Evolutionary conservation across 2,113 vertebrate species (phyloP).

Genomic region (Sterna hirundo): DNA sequence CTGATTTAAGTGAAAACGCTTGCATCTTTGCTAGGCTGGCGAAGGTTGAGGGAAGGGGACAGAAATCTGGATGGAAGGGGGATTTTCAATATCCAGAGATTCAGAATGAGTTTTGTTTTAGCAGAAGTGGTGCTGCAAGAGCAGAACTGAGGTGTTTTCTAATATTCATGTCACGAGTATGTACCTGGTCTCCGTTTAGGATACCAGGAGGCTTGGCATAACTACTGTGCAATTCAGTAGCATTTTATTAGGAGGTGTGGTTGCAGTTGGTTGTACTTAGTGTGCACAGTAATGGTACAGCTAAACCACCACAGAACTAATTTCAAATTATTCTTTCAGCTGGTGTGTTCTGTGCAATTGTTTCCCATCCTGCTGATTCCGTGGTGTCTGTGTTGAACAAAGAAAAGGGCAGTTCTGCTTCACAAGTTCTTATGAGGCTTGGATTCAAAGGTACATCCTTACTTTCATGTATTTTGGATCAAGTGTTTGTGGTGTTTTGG

Average conservation of each 20-base stretch:
- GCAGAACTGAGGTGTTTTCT: not conserved
- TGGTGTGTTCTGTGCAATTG: constrained; percentile 97
- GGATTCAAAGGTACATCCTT: constrained; percentile 83
- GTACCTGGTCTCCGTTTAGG: not conserved
- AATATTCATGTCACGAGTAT: not conserved
- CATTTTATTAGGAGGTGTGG: not conserved
- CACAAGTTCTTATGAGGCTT: constrained; percentile 86
- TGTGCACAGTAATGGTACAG: not conserved
- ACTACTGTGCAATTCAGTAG: not conserved
- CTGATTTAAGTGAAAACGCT: not conserved
- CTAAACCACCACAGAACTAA: not conserved
- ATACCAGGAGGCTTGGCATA: not conserved
- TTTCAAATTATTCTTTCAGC: constrained; percentile 76
- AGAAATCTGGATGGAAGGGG: not conserved
- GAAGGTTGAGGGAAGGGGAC: not conserved
- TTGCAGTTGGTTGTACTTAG: not conserved
- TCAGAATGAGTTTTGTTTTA: not conserved
- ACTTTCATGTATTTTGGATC: not conserved
- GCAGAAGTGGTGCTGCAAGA: not conserved
- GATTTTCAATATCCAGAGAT: not conserved
- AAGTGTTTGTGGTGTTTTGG: not conserved
- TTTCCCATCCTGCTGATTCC: constrained; percentile 96
- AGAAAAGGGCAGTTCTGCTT: constrained; percentile 91
- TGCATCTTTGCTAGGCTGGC: not conserved
- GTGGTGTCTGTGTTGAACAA: constrained; percentile 98